Evolutionary conservation across 2,797 vertebrate species (phyloP).

Genomic region (Pipistrellus nathusii): DNA sequence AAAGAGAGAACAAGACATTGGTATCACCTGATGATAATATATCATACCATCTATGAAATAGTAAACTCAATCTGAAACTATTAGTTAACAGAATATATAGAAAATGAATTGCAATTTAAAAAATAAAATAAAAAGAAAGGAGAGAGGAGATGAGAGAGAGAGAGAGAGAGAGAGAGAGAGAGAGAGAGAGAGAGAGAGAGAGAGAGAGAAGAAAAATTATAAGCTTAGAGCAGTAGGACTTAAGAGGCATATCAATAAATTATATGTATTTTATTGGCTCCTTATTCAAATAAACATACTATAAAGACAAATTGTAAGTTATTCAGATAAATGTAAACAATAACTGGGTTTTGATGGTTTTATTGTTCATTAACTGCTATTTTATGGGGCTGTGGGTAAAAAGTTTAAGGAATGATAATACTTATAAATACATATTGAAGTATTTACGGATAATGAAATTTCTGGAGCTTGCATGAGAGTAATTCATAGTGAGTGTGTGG

Average conservation of each 20-base stretch:
- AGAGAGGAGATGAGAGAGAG: too few relatives aligned
- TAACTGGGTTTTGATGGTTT: not conserved
- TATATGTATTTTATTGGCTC: not conserved
- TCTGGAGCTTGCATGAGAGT: not conserved
- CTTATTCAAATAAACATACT: not conserved
- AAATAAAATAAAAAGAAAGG: not conserved
- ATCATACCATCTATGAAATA: not conserved
- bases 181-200: not conserved
- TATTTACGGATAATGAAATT: not conserved
- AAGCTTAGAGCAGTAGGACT: not conserved
- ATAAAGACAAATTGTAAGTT: not conserved
- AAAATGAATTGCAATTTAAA: not conserved
- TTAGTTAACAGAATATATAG: not conserved
- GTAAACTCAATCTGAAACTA: not conserved
- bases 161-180: too few relatives aligned
- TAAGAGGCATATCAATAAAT: not conserved
- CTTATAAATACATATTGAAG: not conserved
- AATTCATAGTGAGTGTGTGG: not conserved
- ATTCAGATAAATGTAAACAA: not conserved
- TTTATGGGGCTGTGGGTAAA: not conserved
- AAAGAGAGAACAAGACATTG: not conserved
- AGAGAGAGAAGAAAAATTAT: not conserved
- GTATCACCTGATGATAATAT: not conserved
- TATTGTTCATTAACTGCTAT: not conserved
- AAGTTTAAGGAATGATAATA: not conserved